Evolutionary conservation across 2,888 invertebrate genomes (phyloP).

Genomic region (Folsomia manolachei): DNA sequence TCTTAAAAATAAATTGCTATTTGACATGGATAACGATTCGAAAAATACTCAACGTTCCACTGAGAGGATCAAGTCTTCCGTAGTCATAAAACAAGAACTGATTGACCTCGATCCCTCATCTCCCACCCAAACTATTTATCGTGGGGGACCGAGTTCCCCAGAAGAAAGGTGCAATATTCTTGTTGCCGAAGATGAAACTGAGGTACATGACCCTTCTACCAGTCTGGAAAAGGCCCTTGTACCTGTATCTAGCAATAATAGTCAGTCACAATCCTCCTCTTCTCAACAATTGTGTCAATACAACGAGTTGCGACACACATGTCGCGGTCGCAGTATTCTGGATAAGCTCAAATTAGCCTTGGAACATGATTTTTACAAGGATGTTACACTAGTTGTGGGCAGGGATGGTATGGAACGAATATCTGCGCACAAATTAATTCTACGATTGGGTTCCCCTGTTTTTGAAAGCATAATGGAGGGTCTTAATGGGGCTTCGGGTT

Average conservation of each 20-base stretch:
- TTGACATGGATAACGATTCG: too few species aligned
- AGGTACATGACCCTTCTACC: neutral
- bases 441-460: conserved; percentile 24
- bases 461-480: conserved; percentile 23
- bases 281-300: neutral
- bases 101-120: neutral
- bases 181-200: neutral
- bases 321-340: neutral
- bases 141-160: neutral
- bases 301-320: neutral
- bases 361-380: conserved; percentile 20
- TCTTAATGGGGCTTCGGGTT: neutral
- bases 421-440: conserved; percentile 27
- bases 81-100: neutral
- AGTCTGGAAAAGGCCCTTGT: too few species aligned
- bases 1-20: too few species aligned
- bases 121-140: neutral
- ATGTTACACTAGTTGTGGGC: conserved; percentile 26
- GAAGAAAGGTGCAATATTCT: neutral
- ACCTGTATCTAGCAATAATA: neutral
- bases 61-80: too few species aligned
- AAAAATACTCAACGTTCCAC: too few species aligned
- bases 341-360: neutral
- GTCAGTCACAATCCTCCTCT: neutral
- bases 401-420: conserved; percentile 14